phyloP scores from a whole-genome alignment of 2,888 invertebrate species.

The Pardosa pseudoannulata region DNA sequence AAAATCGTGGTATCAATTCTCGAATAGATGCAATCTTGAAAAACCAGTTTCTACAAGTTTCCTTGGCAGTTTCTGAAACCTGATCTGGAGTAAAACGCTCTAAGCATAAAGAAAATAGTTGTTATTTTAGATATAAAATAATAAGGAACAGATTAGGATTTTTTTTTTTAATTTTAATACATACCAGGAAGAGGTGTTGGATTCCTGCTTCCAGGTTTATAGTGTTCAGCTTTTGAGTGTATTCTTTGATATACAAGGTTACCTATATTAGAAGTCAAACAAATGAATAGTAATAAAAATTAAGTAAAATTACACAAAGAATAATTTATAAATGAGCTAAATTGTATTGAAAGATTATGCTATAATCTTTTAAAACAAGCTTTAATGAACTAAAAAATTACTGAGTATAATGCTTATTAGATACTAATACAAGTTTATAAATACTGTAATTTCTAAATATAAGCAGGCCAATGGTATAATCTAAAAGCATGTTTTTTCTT shows the following conservation, averaged over 20 bases:
- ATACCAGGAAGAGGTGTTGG: conserved; percentile 78
- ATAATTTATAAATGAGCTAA: too few relatives aligned
- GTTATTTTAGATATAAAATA: neutral
- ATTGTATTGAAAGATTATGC: too few relatives aligned
- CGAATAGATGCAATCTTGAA: conserved; percentile 98
- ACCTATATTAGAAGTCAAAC: conserved; percentile 79
- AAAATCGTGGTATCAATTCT: conserved; percentile 92
- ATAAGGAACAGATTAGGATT: too few relatives aligned
- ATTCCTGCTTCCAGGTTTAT: conserved; percentile 78
- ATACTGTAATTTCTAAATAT: too few relatives aligned
- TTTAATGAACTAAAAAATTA: too few relatives aligned
- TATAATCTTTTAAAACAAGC: too few relatives aligned
- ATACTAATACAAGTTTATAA: too few relatives aligned
- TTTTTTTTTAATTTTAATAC: neutral
- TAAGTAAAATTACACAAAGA: neutral
- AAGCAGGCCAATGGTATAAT: too few relatives aligned
- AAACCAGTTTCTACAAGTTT: conserved; percentile 99
- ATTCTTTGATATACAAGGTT: conserved; percentile 91
- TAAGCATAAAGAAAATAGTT: conserved; percentile 75
- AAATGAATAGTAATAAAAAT: conserved; percentile 8
- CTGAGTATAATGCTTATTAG: too few relatives aligned
- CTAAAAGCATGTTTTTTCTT: too few relatives aligned
- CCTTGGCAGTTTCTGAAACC: conserved; percentile 91
- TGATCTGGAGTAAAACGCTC: conserved; percentile 87
- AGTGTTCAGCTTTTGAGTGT: conserved; percentile 84